phyloP scores from a whole-genome alignment of 2,797 vertebrate species.

The Triplophysa bombifrons region DNA sequence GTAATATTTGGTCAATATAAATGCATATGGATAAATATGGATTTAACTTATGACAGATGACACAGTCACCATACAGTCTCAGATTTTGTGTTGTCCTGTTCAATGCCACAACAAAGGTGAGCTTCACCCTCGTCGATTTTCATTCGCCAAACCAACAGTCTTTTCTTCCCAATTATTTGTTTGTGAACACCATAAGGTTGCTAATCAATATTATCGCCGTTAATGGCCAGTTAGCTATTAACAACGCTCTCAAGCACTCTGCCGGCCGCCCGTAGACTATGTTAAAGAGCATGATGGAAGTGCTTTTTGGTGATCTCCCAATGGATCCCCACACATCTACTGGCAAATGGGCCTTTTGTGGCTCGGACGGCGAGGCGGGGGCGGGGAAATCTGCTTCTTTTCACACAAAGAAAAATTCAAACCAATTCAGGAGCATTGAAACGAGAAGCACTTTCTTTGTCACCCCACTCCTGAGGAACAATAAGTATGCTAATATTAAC shows the following conservation, averaged over 20 bases:
- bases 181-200: neutral
- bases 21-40: too few species aligned
- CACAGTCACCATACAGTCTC: neutral
- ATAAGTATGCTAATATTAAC: constrained; percentile 77
- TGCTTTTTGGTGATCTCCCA: constrained; percentile 52
- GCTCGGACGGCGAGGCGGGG: constrained; percentile 37
- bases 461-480: constrained; percentile 69
- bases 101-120: constrained; percentile 1
- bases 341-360: constrained; percentile 60
- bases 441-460: constrained; percentile 75
- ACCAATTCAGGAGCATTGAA: constrained; percentile 71
- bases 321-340: constrained; percentile 48
- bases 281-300: constrained; percentile 39
- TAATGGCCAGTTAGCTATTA: constrained; percentile 42
- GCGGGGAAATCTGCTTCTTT: constrained; percentile 50
- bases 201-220: constrained; percentile 37
- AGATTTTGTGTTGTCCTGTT: neutral
- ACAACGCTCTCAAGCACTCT: constrained; percentile 30
- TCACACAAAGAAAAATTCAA: constrained; percentile 75
- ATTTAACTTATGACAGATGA: neutral
- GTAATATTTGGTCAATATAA: constrained; percentile 33
- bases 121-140: neutral
- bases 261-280: constrained; percentile 10
- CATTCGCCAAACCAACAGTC: neutral
- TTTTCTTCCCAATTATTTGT: neutral